A percentile compares a stretch with the other conserved stretches of the same genome.
phyloP scores from a whole-genome alignment of 2,888 invertebrate species.

The Drosophila niveifrons region DNA sequence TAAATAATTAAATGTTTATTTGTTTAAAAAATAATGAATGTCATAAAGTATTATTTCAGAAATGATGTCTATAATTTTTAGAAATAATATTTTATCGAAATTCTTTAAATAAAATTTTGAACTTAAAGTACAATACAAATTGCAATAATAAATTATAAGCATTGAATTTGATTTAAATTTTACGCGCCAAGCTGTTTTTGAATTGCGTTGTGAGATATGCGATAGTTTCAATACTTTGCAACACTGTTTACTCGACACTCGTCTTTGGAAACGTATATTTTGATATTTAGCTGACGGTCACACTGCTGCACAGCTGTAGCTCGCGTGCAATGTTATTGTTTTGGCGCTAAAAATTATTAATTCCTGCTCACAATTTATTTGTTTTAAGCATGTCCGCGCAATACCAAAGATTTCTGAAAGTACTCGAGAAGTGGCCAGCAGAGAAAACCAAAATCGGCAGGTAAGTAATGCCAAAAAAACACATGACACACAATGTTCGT shows the following conservation, averaged over 20 bases:
- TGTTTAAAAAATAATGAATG: too few species aligned
- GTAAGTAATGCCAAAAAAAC: conserved; percentile 85
- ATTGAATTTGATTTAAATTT: neutral
- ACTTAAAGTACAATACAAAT: too few species aligned
- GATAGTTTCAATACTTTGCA: conserved; percentile 21
- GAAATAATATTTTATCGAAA: too few species aligned
- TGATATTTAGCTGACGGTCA: neutral
- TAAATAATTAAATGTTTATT: too few species aligned
- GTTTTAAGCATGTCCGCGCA: conserved; percentile 87
- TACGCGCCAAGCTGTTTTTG: neutral
- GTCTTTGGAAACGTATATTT: neutral
- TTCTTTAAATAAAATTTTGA: too few species aligned
- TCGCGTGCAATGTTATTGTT: conserved; percentile 57
- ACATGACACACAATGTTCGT: conserved; percentile 48
- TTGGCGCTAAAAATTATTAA: conserved; percentile 50
- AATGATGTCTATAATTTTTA: too few species aligned
- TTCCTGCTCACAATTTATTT: conserved; percentile 4
- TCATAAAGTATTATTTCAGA: too few species aligned
- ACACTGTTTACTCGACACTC: neutral
- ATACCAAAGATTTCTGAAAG: conserved; percentile 90
- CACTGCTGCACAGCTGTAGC: conserved; percentile 40
- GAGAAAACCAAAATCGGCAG: conserved; percentile 90
- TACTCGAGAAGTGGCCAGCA: conserved; percentile 92
- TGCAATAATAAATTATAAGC: neutral
- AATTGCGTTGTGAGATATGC: neutral